These are phyloP conservation scores for Coracias cyanogaster DNA, from an alignment of 2,797 vertebrate species.

Conservation along the genomic window DNA sequence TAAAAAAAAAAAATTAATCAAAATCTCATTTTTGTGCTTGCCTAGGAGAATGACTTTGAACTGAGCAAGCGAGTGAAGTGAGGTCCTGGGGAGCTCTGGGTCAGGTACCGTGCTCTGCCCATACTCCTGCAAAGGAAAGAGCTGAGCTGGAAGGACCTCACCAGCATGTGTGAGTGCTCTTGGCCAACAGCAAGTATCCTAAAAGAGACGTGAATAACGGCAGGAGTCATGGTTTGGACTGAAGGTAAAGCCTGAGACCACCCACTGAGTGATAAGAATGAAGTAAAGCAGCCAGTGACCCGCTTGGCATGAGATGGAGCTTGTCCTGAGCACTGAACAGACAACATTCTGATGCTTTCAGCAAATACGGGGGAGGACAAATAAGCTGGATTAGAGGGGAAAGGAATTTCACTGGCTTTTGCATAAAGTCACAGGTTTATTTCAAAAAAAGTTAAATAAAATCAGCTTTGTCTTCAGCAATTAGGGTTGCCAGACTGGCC, in stretches of 20 bases:
- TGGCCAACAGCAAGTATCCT: background rate
- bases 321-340: background rate
- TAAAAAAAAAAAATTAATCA: background rate
- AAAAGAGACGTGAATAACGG: background rate
- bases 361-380: background rate
- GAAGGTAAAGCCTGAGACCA: background rate
- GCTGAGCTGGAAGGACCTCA: background rate
- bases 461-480: no score
- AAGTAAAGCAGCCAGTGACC: background rate
- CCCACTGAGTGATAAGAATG: background rate
- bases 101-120: background rate
- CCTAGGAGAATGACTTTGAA: background rate
- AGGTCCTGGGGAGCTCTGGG: background rate
- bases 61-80: accelerated
- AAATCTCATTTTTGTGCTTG: background rate
- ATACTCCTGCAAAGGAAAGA: background rate
- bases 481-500: background rate
- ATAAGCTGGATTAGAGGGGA: background rate
- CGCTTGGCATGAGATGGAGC: accelerated
- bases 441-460: background rate
- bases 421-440: background rate
- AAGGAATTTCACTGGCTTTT: background rate
- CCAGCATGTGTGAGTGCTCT: accelerated
- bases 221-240: background rate
- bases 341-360: background rate